Evolutionary conservation across 37 sponge, comb jelly and placozoan species (phyloP).

Genomic region (Beroe ovata): DNA sequence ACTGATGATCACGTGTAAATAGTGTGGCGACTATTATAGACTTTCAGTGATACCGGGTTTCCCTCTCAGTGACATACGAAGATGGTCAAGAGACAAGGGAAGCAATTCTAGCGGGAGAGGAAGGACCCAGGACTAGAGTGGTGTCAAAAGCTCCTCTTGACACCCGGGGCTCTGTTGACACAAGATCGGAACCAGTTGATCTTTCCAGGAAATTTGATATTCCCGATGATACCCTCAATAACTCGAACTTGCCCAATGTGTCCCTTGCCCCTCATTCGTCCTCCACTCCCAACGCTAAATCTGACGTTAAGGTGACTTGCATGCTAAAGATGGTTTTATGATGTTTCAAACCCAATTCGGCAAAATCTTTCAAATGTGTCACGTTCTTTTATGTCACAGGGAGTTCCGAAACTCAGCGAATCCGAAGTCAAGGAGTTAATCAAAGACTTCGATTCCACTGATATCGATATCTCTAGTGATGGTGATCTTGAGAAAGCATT

Average conservation of each 20-base stretch:
- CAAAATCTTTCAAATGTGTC: too few relatives aligned
- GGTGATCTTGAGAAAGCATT: neutral
- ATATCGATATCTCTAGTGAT: neutral
- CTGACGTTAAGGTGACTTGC: neutral
- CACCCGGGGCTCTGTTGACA: neutral
- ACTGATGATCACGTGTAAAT: too few relatives aligned
- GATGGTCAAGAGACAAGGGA: constrained; percentile 18
- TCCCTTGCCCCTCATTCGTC: constrained; percentile 1
- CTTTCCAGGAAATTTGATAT: neutral
- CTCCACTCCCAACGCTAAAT: constrained; percentile 2
- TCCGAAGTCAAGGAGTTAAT: neutral
- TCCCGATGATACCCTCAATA: constrained; percentile 35
- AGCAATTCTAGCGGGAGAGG: neutral
- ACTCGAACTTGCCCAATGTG: constrained; percentile 7
- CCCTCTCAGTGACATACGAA: constrained; percentile 39
- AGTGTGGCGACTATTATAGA: too few relatives aligned
- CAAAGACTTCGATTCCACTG: neutral
- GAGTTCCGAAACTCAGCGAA: neutral
- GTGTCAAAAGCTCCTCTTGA: neutral
- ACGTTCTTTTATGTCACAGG: too few relatives aligned
- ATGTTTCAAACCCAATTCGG: too few relatives aligned
- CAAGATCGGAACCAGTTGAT: neutral
- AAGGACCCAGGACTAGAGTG: neutral
- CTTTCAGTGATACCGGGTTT: too few relatives aligned
- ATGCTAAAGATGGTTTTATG: too few relatives aligned